A percentile compares a stretch with the other conserved stretches of the same genome.
These are phyloP conservation scores for Madoqua kirkii DNA, from an alignment of 2,113 vertebrate genomes.

Conservation along the genomic window DNA sequence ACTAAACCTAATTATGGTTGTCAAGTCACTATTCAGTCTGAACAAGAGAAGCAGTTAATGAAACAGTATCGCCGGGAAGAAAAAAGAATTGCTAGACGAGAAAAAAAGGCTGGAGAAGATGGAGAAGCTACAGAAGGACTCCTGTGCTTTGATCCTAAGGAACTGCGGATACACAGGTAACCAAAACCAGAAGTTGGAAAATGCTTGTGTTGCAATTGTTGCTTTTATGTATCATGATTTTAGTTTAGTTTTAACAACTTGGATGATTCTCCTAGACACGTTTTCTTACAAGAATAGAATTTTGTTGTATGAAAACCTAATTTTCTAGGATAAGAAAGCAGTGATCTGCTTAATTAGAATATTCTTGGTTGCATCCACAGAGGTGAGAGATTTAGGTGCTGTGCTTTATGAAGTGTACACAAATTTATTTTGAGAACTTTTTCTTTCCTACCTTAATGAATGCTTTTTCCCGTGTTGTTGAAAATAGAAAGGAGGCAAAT, in stretches of 20 bases:
- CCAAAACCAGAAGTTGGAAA: conserved; percentile 66
- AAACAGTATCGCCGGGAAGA: conserved; percentile 94
- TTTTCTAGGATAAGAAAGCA: conserved; percentile 79
- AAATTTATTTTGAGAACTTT: conserved; percentile 69
- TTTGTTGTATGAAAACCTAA: conserved; percentile 77
- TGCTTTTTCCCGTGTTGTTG: conserved; percentile 68
- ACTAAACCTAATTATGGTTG: conserved; percentile 89
- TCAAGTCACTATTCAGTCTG: conserved; percentile 97
- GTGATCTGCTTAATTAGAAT: conserved; percentile 87
- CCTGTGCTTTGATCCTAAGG: conserved; percentile 90
- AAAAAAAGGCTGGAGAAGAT: conserved; percentile 89
- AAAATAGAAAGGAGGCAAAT: conserved; percentile 63
- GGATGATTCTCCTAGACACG: conserved; percentile 62
- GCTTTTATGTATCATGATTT: conserved; percentile 55
- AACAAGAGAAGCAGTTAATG: conserved; percentile 94
- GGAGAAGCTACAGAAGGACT: conserved; percentile 83
- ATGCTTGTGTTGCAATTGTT: conserved; percentile 62
- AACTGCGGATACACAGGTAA: conserved; percentile 92
- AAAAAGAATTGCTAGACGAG: conserved; percentile 89
- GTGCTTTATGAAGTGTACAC: conserved; percentile 70
- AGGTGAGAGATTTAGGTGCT: conserved; percentile 74
- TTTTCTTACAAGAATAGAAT: conserved; percentile 66
- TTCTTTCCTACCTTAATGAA: conserved; percentile 63
- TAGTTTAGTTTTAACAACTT: conserved; percentile 62
- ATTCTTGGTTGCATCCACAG: conserved; percentile 74